A percentile compares a stretch with the other conserved stretches of the same genome.
These are phyloP conservation scores for Centropus bengalensis DNA, from an alignment of 2,113 vertebrate species.

Conservation along the genomic window DNA sequence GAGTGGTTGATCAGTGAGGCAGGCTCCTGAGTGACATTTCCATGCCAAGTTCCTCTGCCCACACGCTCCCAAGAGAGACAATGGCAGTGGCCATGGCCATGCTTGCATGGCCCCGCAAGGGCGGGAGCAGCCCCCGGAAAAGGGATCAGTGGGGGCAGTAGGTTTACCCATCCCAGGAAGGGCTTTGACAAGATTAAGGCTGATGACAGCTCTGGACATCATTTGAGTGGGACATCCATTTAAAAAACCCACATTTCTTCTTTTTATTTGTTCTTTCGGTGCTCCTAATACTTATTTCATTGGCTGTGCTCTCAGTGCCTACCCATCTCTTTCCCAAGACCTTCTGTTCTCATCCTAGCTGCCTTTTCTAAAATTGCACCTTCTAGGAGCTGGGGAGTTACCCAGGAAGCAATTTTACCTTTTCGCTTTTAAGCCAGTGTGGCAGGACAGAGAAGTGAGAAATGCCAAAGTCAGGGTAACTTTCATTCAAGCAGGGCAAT, in stretches of 20 bases:
- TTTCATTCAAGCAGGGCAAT: not conserved
- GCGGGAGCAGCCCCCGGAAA: accelerated
- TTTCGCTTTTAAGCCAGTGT: not conserved
- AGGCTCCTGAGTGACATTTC: not conserved
- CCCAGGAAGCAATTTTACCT: not conserved
- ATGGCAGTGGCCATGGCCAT: accelerated
- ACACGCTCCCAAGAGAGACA: not conserved
- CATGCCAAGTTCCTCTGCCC: not conserved
- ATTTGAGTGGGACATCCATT: not conserved
- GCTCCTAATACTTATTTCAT: accelerated
- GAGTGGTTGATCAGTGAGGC: not conserved
- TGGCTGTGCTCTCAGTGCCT: not conserved
- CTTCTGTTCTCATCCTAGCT: not conserved
- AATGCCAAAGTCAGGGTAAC: not conserved
- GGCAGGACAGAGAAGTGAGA: not conserved
- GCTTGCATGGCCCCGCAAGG: not conserved
- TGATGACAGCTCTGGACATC: not conserved
- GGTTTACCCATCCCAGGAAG: not conserved
- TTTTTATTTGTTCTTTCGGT: not conserved
- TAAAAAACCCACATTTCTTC: not conserved
- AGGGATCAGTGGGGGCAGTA: not conserved
- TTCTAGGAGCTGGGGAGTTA: not conserved
- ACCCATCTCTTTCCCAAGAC: not conserved
- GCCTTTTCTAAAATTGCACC: not conserved
- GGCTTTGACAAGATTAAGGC: not conserved